phyloP scores from a whole-genome alignment of 1,140 invertebrate species.

The Drosophila punjabiensis region DNA sequence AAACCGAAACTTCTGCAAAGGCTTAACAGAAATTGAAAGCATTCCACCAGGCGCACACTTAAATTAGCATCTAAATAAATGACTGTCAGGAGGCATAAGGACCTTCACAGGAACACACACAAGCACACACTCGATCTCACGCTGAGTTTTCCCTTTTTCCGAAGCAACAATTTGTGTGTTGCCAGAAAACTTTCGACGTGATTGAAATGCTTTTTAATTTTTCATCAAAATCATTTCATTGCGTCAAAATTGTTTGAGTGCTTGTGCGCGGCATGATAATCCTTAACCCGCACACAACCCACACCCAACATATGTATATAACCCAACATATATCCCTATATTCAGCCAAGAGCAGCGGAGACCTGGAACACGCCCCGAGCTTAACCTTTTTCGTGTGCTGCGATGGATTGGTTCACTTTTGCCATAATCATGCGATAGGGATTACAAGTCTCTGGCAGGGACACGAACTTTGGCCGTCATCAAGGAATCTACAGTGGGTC shows the following conservation, averaged over 20 bases:
- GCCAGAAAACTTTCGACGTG: conserved; percentile 71
- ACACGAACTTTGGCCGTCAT: conserved; percentile 27
- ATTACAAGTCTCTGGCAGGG: conserved; percentile 39
- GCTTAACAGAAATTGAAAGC: conserved; percentile 35
- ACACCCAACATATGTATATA: background rate
- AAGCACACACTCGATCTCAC: conserved; percentile 4
- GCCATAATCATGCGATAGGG: conserved; percentile 54
- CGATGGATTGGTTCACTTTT: conserved; percentile 53
- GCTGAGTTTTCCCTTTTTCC: conserved; percentile 4
- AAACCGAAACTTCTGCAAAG: background rate
- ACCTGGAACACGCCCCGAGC: conserved; percentile 26
- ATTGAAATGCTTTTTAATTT: conserved; percentile 79
- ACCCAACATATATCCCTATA: background rate
- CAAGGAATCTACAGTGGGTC: conserved; percentile 25
- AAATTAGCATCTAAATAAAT: conserved; percentile 73
- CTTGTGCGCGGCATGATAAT: conserved; percentile 19
- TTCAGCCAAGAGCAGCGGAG: background rate
- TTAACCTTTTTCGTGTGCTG: conserved; percentile 49
- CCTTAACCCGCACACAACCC: conserved; percentile 2
- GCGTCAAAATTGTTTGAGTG: conserved; percentile 48
- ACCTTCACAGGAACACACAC: conserved; percentile 10
- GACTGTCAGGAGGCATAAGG: conserved; percentile 26
- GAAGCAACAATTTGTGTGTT: conserved; percentile 59
- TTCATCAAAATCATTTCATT: conserved; percentile 66
- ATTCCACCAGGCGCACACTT: conserved; percentile 36